Conservation (phyloP, 2,113 vertebrate species). For the Prunella himalayana region DNA sequence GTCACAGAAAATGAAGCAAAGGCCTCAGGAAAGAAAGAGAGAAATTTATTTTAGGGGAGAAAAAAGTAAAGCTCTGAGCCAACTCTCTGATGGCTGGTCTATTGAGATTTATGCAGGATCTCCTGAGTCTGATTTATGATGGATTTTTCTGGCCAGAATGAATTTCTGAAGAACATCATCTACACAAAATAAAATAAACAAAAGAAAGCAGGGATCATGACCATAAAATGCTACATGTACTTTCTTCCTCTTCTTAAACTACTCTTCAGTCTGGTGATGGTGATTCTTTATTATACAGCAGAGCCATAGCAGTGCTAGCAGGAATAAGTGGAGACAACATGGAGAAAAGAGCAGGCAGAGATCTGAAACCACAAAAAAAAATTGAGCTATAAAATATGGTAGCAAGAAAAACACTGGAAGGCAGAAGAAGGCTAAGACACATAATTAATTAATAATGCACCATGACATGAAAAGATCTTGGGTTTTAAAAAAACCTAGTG, state of each 20-base stretch:
- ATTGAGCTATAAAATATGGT: neutral
- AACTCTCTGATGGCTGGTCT: neutral
- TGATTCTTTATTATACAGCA: neutral
- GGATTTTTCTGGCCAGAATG: neutral
- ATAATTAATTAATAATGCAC: neutral
- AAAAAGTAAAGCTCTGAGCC: neutral
- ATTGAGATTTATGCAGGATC: neutral
- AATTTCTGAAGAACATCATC: neutral
- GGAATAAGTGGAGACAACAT: neutral
- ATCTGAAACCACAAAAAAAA: neutral
- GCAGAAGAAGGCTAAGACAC: neutral
- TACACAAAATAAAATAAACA: neutral
- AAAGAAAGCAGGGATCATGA: neutral
- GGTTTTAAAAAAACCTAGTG: neutral
- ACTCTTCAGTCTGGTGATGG: neutral
- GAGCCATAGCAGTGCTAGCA: neutral
- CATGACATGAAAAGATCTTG: neutral
- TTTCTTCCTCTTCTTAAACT: neutral
- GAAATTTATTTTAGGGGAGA: neutral
- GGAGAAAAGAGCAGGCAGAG: neutral
- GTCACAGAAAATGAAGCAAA: slow-evolving; percentile 12
- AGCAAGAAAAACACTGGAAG: neutral
- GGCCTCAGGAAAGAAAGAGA: neutral
- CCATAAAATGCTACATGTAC: neutral
- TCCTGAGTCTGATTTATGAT: neutral